phyloP scores from a whole-genome alignment of 2,797 vertebrate species.

The Sebastes oblongus region DNA sequence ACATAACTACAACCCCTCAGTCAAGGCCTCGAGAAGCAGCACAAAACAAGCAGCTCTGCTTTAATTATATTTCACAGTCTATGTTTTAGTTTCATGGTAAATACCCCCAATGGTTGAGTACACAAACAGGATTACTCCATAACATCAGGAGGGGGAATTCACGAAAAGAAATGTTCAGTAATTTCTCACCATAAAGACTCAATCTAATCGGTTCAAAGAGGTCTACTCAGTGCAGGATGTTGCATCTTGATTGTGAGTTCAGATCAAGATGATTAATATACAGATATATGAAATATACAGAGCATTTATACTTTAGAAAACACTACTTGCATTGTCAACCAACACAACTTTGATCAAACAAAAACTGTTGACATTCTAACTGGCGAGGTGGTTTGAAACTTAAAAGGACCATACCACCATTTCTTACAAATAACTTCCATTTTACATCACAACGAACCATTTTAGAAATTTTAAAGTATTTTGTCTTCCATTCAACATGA shows the following conservation, averaged over 20 bases:
- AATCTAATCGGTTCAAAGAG: neutral
- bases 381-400: neutral
- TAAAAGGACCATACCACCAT: neutral
- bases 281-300: neutral
- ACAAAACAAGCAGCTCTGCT: slow-evolving; percentile 17
- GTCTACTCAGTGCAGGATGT: neutral
- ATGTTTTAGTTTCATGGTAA: neutral
- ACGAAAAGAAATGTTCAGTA: neutral
- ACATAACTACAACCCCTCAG: neutral
- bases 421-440: neutral
- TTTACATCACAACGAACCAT: neutral
- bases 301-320: neutral
- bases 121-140: neutral
- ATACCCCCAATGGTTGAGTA: neutral
- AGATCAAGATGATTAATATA: neutral
- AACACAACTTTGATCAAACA: neutral
- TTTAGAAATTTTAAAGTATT: neutral
- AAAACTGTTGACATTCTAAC: neutral
- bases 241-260: neutral
- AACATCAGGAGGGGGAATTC: neutral
- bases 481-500: neutral
- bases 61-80: slow-evolving; percentile 24
- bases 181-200: neutral
- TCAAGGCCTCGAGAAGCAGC: slow-evolving; percentile 17
- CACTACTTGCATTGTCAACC: neutral